These are phyloP conservation scores for Xestia rhomboidea DNA, from an alignment of 2,888 invertebrate genomes.

Conservation along the genomic window DNA sequence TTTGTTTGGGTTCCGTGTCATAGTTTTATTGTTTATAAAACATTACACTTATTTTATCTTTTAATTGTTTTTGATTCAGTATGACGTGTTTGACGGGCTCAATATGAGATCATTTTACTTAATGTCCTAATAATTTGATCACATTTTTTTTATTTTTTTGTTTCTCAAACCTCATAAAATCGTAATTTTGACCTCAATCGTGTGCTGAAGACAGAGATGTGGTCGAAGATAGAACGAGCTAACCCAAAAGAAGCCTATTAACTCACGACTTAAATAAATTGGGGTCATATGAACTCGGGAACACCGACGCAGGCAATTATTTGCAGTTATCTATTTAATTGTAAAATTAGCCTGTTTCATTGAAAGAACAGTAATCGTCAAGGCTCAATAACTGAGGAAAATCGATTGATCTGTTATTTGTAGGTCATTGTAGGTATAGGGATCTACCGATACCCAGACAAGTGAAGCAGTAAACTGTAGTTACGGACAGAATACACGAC, in stretches of 20 bases:
- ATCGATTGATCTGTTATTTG: constrained; percentile 7
- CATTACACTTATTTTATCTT: not conserved
- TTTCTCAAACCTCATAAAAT: too few species aligned
- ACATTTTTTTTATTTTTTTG: too few species aligned
- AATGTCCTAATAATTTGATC: not conserved
- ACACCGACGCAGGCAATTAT: not conserved
- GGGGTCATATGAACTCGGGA: too few species aligned
- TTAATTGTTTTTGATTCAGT: not conserved
- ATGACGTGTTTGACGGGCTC: not conserved
- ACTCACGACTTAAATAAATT: too few species aligned
- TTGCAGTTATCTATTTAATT: not conserved
- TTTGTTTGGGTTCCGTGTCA: not conserved
- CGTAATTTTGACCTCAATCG: too few species aligned
- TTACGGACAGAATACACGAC: not conserved
- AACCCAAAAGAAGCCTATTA: too few species aligned
- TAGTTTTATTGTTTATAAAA: not conserved
- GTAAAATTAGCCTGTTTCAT: not conserved
- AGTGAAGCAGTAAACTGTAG: constrained; percentile 1
- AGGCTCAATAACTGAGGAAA: constrained; percentile 2
- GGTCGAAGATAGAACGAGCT: too few species aligned
- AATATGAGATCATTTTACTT: not conserved
- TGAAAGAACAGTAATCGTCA: not conserved
- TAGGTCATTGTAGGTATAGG: not conserved
- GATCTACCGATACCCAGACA: not conserved
- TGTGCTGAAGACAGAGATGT: too few species aligned